Evolutionary conservation across 1,140 invertebrate genomes (phyloP), one percentile per base, ranked within the genome.

Genomic region (Dendroctonus valens): DNA sequence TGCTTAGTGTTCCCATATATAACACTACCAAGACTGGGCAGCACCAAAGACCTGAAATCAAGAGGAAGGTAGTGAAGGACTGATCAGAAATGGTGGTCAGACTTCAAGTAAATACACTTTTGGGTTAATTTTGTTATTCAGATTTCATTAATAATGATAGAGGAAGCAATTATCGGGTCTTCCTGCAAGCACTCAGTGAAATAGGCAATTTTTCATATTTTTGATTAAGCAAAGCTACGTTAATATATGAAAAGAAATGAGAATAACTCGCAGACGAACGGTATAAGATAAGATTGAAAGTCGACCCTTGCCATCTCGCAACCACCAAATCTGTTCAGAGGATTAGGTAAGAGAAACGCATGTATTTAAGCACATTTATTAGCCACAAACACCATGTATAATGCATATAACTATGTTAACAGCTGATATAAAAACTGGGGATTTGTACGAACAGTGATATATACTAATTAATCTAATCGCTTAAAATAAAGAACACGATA

Each of bases 11-110:
- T 26, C 55, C n/a, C 69, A 26, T 73, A 67, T 3, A 73, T 39
- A 11, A 54, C 54, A 15, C 68, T 61, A 9, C 70, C 68, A 26
- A 73, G 50, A 8, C 55, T 59, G 12, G 68, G 69, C 6, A 68
- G 65, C 15, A 73, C 59, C 65, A 74, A 44, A 68, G 66, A 54
- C 68, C 73, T 74, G 68, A 57, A 74, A 74, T 53, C 41, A 55
- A 46, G 42, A 46, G 8, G 42, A 11, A 3, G 44, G 44, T 46
- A 11, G 44, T 46, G 44, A 46, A 44, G 7, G 40, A 40, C 38
- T 14, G 38, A 37, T 14, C 38, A 61, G 59, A 51, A 61, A n/a
- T 52, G 48, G 48, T 52, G 50, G 50, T 37, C 50, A 26, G 9
- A 48, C 26, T 26, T 26, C 7, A 7, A 48, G 7, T n/a, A 48